Percentiles rank a stretch among this genome's conserved stretches.
phyloP scores from a whole-genome alignment of 2,113 vertebrate species.

The Eulemur macaco region DNA sequence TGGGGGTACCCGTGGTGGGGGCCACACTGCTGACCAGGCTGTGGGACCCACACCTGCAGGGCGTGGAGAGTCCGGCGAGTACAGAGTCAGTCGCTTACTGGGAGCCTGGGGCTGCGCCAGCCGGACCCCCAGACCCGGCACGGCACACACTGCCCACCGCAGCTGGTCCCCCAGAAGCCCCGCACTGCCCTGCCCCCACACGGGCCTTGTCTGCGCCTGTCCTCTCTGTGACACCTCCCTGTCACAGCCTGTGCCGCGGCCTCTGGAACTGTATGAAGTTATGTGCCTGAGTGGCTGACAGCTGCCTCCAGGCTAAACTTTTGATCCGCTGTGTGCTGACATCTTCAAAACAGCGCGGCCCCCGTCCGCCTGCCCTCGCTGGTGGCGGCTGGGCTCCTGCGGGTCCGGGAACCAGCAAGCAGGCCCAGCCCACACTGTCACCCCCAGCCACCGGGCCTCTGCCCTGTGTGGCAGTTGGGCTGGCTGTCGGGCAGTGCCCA shows the following conservation, averaged over 20 bases:
- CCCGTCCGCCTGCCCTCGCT: fast-evolving
- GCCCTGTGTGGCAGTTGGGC: neutral
- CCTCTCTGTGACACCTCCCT: neutral
- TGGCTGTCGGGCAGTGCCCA: neutral
- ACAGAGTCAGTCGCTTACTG: too few species aligned
- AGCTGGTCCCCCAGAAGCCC: neutral
- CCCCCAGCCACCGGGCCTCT: neutral
- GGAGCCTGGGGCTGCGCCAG: neutral
- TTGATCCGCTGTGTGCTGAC: slow-evolving; percentile 79
- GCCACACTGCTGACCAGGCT: fast-evolving
- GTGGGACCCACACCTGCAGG: neutral
- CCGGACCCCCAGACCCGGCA: neutral
- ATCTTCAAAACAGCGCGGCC: slow-evolving; percentile 50
- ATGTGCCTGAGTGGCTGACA: slow-evolving; percentile 79
- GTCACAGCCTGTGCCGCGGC: fast-evolving
- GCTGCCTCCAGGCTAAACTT: slow-evolving; percentile 81
- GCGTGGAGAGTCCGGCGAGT: neutral
- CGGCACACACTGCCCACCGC: neutral
- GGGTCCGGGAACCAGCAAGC: fast-evolving
- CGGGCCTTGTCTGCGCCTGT: neutral
- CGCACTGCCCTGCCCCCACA: neutral
- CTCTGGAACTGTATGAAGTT: slow-evolving; percentile 69
- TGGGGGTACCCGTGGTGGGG: fast-evolving
- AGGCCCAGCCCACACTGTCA: neutral
- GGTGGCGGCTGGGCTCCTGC: neutral